These are phyloP conservation scores for Deilephila porcellus DNA, from an alignment of 2,888 invertebrate genomes.

Conservation along the genomic window DNA sequence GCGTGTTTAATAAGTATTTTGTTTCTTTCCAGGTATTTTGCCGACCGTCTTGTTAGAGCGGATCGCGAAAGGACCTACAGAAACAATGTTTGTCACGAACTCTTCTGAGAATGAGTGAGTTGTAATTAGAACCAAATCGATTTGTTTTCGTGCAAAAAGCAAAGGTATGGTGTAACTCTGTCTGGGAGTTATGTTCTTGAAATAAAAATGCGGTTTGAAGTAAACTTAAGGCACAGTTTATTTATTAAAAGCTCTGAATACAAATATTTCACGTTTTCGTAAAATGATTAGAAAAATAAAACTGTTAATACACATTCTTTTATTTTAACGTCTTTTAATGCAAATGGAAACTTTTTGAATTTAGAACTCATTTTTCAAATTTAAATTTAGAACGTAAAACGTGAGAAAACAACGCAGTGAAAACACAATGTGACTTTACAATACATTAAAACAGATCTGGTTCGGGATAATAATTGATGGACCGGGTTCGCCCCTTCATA, in stretches of 20 bases:
- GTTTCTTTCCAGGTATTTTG: slow-evolving; percentile 70
- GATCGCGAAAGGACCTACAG: slow-evolving; percentile 48
- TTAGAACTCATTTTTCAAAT: background rate
- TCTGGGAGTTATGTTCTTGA: background rate
- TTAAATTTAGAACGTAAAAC: slow-evolving; percentile 5
- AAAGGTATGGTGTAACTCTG: background rate
- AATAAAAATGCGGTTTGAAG: background rate
- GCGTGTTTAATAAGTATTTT: slow-evolving; percentile 28
- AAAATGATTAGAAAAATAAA: too few relatives aligned
- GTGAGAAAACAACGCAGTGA: slow-evolving; percentile 38
- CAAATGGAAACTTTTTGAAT: background rate
- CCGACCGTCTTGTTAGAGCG: slow-evolving; percentile 53
- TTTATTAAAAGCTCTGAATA: too few relatives aligned
- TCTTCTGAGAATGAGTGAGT: slow-evolving; percentile 60
- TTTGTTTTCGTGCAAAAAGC: slow-evolving; percentile 3
- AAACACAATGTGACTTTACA: slow-evolving; percentile 51
- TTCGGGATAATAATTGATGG: slow-evolving; percentile 79
- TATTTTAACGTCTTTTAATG: background rate
- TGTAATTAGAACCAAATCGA: slow-evolving; percentile 45
- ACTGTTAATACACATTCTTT: too few relatives aligned
- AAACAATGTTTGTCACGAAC: slow-evolving; percentile 59
- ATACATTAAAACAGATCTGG: slow-evolving; percentile 49
- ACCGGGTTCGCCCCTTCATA: slow-evolving; percentile 71
- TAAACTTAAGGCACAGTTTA: background rate
- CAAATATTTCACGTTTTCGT: too few relatives aligned